Conservation (phyloP, 2,888 invertebrate species). For the Eledone cirrhosa region DNA sequence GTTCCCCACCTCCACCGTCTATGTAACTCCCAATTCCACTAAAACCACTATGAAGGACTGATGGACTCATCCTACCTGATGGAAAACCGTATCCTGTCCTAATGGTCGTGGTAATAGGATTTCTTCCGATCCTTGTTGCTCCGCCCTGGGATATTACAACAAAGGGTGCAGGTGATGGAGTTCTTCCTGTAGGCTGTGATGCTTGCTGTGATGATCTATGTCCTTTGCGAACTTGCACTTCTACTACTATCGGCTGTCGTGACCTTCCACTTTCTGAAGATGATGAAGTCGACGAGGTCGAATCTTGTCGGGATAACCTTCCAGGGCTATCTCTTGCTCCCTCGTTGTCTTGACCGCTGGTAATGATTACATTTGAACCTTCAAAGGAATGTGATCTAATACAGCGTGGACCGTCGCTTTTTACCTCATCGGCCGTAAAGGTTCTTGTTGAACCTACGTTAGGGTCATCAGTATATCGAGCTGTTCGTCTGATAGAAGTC, state of each 20-base stretch:
- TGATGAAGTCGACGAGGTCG: slow-evolving; percentile 12
- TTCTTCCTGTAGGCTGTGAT: neutral
- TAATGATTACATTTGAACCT: neutral
- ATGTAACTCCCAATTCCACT: neutral
- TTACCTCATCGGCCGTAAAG: neutral
- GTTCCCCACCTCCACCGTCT: neutral
- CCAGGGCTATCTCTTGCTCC: neutral
- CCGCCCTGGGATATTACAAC: neutral
- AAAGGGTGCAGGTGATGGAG: slow-evolving; percentile 16
- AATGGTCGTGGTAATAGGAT: too few relatives aligned
- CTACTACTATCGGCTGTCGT: neutral
- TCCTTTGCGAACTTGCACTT: slow-evolving; percentile 16
- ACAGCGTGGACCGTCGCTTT: neutral
- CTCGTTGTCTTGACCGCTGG: neutral
- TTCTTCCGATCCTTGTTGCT: neutral
- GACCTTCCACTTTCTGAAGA: neutral
- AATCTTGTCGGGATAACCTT: slow-evolving; percentile 4
- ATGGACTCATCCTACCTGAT: slow-evolving; percentile 3
- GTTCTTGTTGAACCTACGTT: too few relatives aligned
- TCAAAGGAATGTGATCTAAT: neutral
- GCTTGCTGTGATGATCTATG: neutral
- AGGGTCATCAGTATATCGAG: too few relatives aligned
- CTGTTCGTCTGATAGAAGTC: neutral
- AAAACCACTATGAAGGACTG: neutral
- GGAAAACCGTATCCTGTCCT: neutral